Base-by-base conservation (phyloP, 2,888 invertebrate species). In the Pyrgus malvae region DNA sequence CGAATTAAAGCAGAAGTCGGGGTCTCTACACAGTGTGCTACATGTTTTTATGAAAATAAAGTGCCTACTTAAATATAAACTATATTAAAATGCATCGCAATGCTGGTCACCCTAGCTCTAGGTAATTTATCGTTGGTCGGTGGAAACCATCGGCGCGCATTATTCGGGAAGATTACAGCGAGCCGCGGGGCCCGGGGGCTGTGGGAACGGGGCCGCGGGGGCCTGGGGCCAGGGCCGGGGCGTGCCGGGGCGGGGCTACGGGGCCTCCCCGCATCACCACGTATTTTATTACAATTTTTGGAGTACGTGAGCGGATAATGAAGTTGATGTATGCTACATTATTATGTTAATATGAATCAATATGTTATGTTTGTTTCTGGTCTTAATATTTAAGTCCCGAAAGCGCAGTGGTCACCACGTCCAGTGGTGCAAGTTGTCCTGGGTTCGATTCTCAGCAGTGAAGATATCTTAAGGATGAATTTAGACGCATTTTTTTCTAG, bases 121-220 rank as follows among this genome's bases (percentile, higher is more conserved):
- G 17, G 37, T 37, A 37, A 48, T 38, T 48, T 48, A 48, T 48
- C 27, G 48, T 29, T n/a, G 29, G 29, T 16, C 12, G 37, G 44
- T 12, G 48, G 25, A 38, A 48, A 29, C 17, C 27, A 38, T 48
- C 38, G 48, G 38, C 38, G 27, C 48, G 48, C 38, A 29, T 48
- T 48, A 48, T 48, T 48, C 38, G 48, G 48, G 48, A 48, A 48
- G 38, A 48, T 40, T 48, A 48, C 6, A 38, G 14, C 37, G 48
- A 7, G 48, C 25, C 37, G 44, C 11, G 31, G 29, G 44, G 17
- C 9, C 3, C 17, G 29, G 19, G 37, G 38, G 23, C 23, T 27
- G 48, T 11, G 33, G 37, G 48, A 8, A 6, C 23, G 37, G 48
- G 11, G n/a, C 23, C n/a, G 5, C 29, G 9, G 11, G 29, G 35